Conservation (phyloP, 1,140 invertebrate species). For the Bombus ignitus region DNA sequence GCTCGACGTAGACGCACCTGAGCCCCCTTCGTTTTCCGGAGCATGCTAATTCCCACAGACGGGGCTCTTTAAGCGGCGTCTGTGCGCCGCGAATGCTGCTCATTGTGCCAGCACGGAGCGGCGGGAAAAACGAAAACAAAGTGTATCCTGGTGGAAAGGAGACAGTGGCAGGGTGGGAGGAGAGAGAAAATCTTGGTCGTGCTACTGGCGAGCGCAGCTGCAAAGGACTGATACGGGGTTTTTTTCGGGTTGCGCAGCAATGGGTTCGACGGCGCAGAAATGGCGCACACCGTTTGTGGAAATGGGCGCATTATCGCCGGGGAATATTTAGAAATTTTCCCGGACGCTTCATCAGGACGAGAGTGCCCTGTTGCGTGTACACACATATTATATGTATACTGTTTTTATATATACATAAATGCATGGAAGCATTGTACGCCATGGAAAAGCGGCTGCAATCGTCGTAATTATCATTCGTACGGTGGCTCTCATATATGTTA, state of each 20-base stretch:
- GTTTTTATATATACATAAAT: neutral
- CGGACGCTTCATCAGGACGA: neutral
- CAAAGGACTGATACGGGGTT: neutral
- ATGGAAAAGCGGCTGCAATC: conserved; percentile 28
- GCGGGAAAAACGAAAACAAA: conserved; percentile 15
- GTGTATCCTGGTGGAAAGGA: neutral
- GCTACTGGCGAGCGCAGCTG: neutral
- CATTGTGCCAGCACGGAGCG: conserved; percentile 38
- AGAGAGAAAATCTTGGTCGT: conserved; percentile 1
- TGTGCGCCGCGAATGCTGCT: conserved; percentile 38
- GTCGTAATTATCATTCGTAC: conserved; percentile 39
- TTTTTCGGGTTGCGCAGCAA: conserved; percentile 7
- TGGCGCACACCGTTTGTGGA: neutral
- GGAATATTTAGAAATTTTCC: conserved; percentile 33
- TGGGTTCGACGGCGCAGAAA: conserved; percentile 34
- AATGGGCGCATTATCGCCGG: neutral
- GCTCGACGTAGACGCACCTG: conserved; percentile 66
- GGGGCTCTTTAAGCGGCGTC: conserved; percentile 67
- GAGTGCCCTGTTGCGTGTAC: neutral
- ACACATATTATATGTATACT: neutral
- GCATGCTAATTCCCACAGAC: conserved; percentile 71
- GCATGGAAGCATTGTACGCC: neutral
- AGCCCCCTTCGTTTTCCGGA: conserved; percentile 61
- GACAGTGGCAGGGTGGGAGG: neutral
- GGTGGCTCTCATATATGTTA: neutral